Base-by-base conservation (phyloP, 2,888 invertebrate species). In the Mythimna impura region DNA sequence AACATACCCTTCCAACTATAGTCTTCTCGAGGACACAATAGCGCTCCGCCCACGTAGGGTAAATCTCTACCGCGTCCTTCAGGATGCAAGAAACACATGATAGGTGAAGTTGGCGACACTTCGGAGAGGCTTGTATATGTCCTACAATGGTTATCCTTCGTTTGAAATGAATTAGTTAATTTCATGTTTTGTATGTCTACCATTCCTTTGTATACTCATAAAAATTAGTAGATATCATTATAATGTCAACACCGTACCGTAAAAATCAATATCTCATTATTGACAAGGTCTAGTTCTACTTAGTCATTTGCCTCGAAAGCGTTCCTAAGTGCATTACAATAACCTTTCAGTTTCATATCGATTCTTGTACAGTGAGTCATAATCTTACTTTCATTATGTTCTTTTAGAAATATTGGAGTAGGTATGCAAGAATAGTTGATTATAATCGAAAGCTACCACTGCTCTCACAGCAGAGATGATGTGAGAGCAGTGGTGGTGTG, bases 201-300 rank as follows among this genome's bases (percentile, higher is more conserved):
- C 25, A 25, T 25, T 52, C 14, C 20, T 52, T 17, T 9, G 50
- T 17, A 3, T 30, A 30, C 7, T 30, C 17, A 20, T 30, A 58
- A 57, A 57, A 57, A 20, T 20, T 5, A 34, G 57, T 57, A 5
- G 14, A 25, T 17, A 58, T 12, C 20, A 34, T 4, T 58, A 20
- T 20, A 30, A 17, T 57, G 58, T 58, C 20, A 58, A 20, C 36
- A 12, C 50, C 50, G 9, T 68, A 40, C 10, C 10, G 30, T 60
- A 4, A 43, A 69, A 71, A 60, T 60, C 30, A 69, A 20, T 61
- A 71, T 17, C 22, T 7, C 14, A 40, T 70, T 55, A 72, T 43
- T 36, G 43, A 3, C 25, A 71, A 55, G 55, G n/a, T 40, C n/a
- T 7, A 25, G 17, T 36, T 71, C 34, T 72, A 55, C 43, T 55